These are phyloP conservation scores for Brevimyrus niger DNA, from an alignment of 2,113 vertebrate species.

Conservation along the genomic window DNA sequence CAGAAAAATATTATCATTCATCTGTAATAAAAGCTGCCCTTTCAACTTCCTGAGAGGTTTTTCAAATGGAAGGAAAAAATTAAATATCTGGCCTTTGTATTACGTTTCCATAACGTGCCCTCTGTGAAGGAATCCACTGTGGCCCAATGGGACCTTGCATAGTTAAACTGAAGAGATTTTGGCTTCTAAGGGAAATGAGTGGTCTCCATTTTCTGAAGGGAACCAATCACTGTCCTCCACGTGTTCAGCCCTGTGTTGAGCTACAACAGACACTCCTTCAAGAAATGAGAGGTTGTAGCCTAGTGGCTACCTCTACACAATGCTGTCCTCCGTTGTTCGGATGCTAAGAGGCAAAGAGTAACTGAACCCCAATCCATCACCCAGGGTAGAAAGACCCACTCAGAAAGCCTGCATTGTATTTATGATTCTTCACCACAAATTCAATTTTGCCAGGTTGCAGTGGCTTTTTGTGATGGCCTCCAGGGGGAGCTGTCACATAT, in stretches of 20 bases:
- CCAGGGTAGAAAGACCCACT: neutral
- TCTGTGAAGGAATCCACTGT: neutral
- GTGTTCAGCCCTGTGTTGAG: neutral
- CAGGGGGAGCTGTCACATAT: neutral
- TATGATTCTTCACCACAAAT: neutral
- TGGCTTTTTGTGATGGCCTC: neutral
- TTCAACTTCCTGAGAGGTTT: neutral
- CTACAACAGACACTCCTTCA: neutral
- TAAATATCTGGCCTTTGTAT: neutral
- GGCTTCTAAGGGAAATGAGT: neutral
- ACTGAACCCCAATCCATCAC: neutral
- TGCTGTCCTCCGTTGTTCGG: neutral
- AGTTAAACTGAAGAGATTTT: neutral
- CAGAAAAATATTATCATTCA: neutral
- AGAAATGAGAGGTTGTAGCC: neutral
- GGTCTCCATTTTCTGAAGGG: neutral
- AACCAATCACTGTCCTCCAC: neutral
- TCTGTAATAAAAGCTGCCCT: neutral
- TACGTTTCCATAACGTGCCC: neutral
- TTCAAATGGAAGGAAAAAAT: conserved; percentile 10
- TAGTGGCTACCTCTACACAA: too few species aligned
- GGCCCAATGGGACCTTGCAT: neutral
- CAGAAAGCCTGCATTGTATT: neutral
- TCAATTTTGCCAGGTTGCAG: neutral
- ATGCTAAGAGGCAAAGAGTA: neutral